phyloP scores from a whole-genome alignment of 2,113 vertebrate genomes.

The Ictalurus punctatus region DNA sequence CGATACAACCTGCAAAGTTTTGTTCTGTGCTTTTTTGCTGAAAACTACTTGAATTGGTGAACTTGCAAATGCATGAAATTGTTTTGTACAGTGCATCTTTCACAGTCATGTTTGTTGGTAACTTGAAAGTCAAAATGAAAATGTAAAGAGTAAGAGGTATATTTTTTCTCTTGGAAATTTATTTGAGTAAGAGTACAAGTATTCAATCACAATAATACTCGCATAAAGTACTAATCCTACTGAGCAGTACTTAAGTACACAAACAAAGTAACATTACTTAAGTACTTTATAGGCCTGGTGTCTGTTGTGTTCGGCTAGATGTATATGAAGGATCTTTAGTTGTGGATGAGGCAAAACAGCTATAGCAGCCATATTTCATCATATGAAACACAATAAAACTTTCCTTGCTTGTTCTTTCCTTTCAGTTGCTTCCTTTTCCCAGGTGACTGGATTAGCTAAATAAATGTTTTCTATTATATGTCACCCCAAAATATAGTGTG shows the following conservation, averaged over 20 bases:
- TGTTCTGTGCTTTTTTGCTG: no score
- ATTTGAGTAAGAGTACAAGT: not conserved
- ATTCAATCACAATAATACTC: not conserved
- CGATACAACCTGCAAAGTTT: no score
- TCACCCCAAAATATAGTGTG: not conserved
- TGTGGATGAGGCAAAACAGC: not conserved
- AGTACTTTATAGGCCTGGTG: not conserved
- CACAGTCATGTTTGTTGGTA: no score
- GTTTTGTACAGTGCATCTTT: no score
- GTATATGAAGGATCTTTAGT: not conserved
- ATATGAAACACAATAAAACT: not conserved
- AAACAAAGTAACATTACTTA: not conserved
- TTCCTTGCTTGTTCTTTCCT: not conserved
- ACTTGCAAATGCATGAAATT: no score
- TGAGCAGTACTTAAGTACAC: not conserved
- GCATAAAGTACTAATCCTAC: no score
- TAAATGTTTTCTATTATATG: not conserved
- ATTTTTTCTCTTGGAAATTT: not conserved
- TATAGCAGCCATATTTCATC: not conserved
- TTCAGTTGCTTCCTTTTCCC: not conserved
- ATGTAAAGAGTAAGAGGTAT: not conserved
- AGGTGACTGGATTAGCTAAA: constrained; percentile 1
- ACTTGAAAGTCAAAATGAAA: no score
- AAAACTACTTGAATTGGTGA: no score
- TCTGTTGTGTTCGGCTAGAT: not conserved